Conservation (phyloP, 30 jellyfish, hydroid and myxozoan genomes). For the Hydra vulgaris region DNA sequence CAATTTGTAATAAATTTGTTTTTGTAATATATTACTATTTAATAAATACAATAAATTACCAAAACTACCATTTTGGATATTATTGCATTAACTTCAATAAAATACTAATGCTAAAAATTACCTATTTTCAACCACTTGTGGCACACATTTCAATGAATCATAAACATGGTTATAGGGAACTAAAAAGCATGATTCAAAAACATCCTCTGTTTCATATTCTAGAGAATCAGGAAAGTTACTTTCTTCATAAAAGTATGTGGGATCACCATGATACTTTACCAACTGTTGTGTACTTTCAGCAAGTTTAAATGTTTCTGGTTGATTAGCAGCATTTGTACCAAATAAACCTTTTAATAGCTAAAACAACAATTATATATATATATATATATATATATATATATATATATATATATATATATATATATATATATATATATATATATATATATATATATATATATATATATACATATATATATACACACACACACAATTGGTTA, state of each 20-base stretch:
- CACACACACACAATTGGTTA: too few relatives aligned
- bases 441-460: too few relatives aligned
- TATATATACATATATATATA: too few relatives aligned
- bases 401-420: too few relatives aligned
- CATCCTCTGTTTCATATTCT: not conserved
- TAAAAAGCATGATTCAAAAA: slow-evolving; percentile 19
- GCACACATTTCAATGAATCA: slow-evolving; percentile 15
- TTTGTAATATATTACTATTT: too few relatives aligned
- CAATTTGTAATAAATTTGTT: too few relatives aligned
- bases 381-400: too few relatives aligned
- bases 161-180: slow-evolving; percentile 2
- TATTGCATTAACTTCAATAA: too few relatives aligned
- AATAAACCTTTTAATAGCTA: slow-evolving; percentile 78
- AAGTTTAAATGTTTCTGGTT: slow-evolving; percentile 69
- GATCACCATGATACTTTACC: slow-evolving; percentile 68
- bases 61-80: too few relatives aligned
- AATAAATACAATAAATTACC: too few relatives aligned
- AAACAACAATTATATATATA: too few relatives aligned
- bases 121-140: slow-evolving; percentile 9
- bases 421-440: too few relatives aligned
- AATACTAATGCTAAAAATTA: not conserved
- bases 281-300: slow-evolving; percentile 83
- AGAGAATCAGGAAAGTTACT: not conserved
- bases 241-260: slow-evolving; percentile 29
- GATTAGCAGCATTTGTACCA: slow-evolving; percentile 93